Evolutionary conservation across 2,113 vertebrate genomes (phyloP).

Genomic region (Heloderma charlesbogerti): DNA sequence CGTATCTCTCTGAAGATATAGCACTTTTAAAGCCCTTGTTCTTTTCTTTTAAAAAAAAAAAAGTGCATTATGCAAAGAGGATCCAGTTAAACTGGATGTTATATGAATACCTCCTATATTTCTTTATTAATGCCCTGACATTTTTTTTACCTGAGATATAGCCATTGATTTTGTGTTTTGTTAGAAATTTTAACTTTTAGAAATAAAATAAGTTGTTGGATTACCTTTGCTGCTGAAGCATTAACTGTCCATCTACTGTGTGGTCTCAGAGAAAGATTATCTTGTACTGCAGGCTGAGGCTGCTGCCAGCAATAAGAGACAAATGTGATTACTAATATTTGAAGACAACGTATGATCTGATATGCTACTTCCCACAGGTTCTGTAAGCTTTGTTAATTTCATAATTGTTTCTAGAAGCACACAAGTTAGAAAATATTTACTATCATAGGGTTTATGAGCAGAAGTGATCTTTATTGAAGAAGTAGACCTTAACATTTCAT

Average conservation of each 20-base stretch:
- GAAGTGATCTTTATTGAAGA: not conserved
- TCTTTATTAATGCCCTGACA: not conserved
- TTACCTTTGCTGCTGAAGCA: conserved; percentile 19
- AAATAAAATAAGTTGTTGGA: not conserved
- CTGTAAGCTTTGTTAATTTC: not conserved
- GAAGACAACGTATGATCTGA: not conserved
- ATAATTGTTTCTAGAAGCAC: not conserved
- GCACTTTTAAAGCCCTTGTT: not conserved
- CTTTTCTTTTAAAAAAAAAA: not conserved
- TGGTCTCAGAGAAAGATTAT: not conserved
- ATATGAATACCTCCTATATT: not conserved
- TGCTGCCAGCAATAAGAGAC: not conserved
- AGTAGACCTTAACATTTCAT: not conserved
- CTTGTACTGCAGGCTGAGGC: not conserved
- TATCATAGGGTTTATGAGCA: not conserved
- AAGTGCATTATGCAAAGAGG: not conserved
- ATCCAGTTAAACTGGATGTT: not conserved
- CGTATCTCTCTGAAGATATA: not conserved
- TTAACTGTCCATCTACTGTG: not conserved
- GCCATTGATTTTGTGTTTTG: not conserved
- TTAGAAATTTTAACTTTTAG: not conserved
- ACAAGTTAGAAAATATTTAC: not conserved
- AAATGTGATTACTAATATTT: conserved; percentile 11
- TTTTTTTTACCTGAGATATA: not conserved
- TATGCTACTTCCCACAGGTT: not conserved